A percentile compares a stretch with the other conserved stretches of the same genome.
phyloP scores from a whole-genome alignment of 2,113 vertebrate species.

The Conger conger region DNA sequence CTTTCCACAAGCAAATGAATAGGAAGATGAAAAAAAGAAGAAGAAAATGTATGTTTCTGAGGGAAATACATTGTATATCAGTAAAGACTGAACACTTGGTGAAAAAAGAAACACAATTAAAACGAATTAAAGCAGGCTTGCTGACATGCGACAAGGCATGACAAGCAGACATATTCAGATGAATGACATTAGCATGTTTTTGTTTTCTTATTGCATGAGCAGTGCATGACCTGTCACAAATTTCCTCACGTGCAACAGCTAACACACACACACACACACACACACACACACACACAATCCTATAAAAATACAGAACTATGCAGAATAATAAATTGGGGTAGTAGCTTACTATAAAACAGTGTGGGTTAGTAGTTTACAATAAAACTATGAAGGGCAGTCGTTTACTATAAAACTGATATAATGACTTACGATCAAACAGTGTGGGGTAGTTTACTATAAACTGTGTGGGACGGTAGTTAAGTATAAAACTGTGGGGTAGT shows the following conservation, averaged over 20 bases:
- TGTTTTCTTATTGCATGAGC: neutral
- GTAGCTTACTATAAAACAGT: no score
- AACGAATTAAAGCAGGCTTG: neutral
- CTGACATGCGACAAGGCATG: neutral
- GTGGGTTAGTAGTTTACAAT: no score
- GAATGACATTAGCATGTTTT: neutral
- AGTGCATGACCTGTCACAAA: constrained; percentile 2
- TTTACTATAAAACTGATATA: no score
- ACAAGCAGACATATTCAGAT: neutral
- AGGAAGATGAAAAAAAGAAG: neutral
- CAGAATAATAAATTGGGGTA: no score
- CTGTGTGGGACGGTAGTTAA: no score
- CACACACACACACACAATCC: neutral
- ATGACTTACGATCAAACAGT: no score
- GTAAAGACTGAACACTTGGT: neutral
- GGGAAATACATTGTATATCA: neutral
- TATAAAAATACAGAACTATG: no score
- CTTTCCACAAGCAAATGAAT: neutral
- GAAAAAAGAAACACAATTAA: neutral
- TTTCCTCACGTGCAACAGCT: neutral
- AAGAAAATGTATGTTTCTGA: neutral
- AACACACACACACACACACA: neutral
- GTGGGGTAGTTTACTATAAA: no score
- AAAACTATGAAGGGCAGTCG: no score
- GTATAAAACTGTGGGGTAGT: no score